These are phyloP conservation scores for Patella caerulea DNA, from an alignment of 2,888 invertebrate species.

Conservation along the genomic window DNA sequence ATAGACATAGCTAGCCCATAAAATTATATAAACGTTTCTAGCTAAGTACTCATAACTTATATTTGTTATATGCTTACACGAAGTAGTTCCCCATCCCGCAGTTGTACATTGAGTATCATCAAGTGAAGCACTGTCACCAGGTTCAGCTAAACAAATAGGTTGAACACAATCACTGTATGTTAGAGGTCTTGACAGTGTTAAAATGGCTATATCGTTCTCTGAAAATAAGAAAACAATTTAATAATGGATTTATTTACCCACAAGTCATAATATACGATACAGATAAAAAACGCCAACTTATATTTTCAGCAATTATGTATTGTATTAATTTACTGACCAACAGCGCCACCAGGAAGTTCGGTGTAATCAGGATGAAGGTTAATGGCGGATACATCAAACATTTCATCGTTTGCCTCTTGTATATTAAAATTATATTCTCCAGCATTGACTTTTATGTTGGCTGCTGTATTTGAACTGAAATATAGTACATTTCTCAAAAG, in stretches of 20 bases:
- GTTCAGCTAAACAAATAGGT: constrained; percentile 32
- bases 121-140: constrained; percentile 12
- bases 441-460: constrained; percentile 5
- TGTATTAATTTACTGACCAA: neutral
- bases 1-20: too few species aligned
- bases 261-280: neutral
- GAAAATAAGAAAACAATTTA: constrained; percentile 4
- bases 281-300: neutral
- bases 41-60: too few species aligned
- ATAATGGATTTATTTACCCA: neutral
- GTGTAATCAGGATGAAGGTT: constrained; percentile 29
- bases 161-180: constrained; percentile 26
- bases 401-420: constrained; percentile 26
- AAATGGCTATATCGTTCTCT: constrained; percentile 37
- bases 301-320: neutral
- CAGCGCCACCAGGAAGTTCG: neutral
- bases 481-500: neutral
- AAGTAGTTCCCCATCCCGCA: constrained; percentile 32
- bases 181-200: constrained; percentile 31
- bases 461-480: neutral
- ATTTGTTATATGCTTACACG: constrained; percentile 14
- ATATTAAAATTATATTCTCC: constrained; percentile 28
- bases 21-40: too few species aligned
- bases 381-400: constrained; percentile 16
- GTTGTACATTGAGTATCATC: constrained; percentile 22